These are phyloP conservation scores for Caenorhabditis imperialis DNA, from an alignment of 2,888 invertebrate genomes.

Conservation along the genomic window DNA sequence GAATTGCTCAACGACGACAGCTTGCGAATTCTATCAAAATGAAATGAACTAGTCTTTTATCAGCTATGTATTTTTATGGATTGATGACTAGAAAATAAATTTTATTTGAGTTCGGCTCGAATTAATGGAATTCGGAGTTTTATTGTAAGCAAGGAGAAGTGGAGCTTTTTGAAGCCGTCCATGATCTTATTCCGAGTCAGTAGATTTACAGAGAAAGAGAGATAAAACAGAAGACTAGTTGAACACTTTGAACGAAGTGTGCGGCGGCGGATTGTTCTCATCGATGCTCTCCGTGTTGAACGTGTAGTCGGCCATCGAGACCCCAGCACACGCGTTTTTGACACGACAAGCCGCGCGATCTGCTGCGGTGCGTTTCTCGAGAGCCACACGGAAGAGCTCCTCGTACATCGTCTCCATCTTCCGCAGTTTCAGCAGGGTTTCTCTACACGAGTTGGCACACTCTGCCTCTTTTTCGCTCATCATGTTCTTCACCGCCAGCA, in stretches of 20 bases:
- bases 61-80: too few relatives aligned
- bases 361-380: slow-evolving; percentile 14
- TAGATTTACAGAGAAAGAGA: too few relatives aligned
- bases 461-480: slow-evolving; percentile 15
- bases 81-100: slow-evolving; percentile 24
- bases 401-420: slow-evolving; percentile 9
- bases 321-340: background rate
- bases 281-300: slow-evolving; percentile 20
- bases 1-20: slow-evolving; percentile 33
- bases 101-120: too few relatives aligned
- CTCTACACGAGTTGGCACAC: background rate
- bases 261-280: too few relatives aligned
- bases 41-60: too few relatives aligned
- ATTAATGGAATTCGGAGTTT: too few relatives aligned
- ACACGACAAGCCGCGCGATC: slow-evolving; percentile 16
- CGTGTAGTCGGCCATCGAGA: slow-evolving; percentile 25
- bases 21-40: background rate
- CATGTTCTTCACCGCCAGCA: slow-evolving; percentile 18
- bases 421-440: slow-evolving; percentile 2
- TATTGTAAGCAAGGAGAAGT: too few relatives aligned
- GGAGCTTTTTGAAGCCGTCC: too few relatives aligned
- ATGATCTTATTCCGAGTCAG: too few relatives aligned
- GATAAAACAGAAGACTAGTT: too few relatives aligned
- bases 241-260: too few relatives aligned
- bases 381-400: background rate